A percentile compares a stretch with the other conserved stretches of the same genome.
These are phyloP conservation scores for Ophraella communa DNA, from an alignment of 2,888 invertebrate species.

Conservation along the genomic window DNA sequence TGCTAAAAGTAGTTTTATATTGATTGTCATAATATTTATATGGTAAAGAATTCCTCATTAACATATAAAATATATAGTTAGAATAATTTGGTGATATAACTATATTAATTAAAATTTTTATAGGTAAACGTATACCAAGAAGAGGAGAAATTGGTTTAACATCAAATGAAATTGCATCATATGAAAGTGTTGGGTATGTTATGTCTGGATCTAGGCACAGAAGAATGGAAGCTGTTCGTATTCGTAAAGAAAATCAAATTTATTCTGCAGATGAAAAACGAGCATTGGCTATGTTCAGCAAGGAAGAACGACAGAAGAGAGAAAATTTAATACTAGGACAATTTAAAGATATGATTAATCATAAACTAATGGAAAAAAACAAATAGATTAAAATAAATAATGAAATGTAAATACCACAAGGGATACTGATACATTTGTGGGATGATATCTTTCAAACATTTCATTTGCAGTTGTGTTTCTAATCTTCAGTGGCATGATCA, in stretches of 20 bases:
- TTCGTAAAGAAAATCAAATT: slow-evolving; percentile 99
- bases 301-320: slow-evolving; percentile 94
- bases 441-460: too few relatives aligned
- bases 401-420: too few relatives aligned
- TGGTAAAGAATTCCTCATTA: too few relatives aligned
- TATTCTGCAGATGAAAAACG: slow-evolving; percentile 99
- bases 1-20: too few relatives aligned
- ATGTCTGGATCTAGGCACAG: slow-evolving; percentile 93
- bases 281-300: slow-evolving; percentile 96
- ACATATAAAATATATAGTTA: too few relatives aligned
- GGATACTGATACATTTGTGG: too few relatives aligned
- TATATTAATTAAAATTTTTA: too few relatives aligned
- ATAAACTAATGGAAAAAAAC: slow-evolving; percentile 70
- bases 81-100: too few relatives aligned
- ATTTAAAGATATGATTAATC: slow-evolving; percentile 86
- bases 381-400: slow-evolving; percentile 35
- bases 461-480: too few relatives aligned
- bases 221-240: slow-evolving; percentile 99
- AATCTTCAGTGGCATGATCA: too few relatives aligned
- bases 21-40: too few relatives aligned
- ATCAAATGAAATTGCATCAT: slow-evolving; percentile 90
- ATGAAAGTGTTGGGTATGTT: slow-evolving; percentile 89
- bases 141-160: slow-evolving; percentile 98
- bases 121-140: slow-evolving; percentile 88
- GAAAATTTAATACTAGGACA: slow-evolving; percentile 96